Percentiles rank a stretch among this genome's conserved stretches.
Conservation (phyloP, 1,140 invertebrate species). For the Bombus picipes region DNA sequence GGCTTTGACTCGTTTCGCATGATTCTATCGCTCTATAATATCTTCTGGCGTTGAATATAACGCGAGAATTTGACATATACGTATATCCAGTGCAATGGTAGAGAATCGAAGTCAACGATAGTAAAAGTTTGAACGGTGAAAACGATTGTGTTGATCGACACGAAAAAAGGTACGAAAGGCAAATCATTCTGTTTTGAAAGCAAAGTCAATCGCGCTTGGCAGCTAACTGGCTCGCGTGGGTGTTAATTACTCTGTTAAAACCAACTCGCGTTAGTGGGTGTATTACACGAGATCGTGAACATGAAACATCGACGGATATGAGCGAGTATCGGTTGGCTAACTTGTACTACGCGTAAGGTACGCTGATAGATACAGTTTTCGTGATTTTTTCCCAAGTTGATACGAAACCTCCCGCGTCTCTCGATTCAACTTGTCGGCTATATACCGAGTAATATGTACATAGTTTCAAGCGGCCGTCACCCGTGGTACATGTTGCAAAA, state of each 20-base stretch:
- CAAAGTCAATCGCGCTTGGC: constrained; percentile 51
- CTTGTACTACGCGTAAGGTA: constrained; percentile 7
- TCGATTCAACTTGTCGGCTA: neutral
- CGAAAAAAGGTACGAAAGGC: neutral
- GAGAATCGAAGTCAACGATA: constrained; percentile 12
- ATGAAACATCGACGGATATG: constrained; percentile 60
- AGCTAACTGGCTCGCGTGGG: constrained; percentile 50
- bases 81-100: neutral
- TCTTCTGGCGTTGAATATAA: neutral
- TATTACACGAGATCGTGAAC: constrained; percentile 46
- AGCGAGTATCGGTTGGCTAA: constrained; percentile 16
- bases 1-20: neutral
- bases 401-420: constrained; percentile 21
- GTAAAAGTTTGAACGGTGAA: neutral
- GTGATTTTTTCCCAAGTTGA: neutral
- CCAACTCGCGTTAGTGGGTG: constrained; percentile 53
- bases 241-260: constrained; percentile 68
- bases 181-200: constrained; percentile 6
- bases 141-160: neutral
- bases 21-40: neutral
- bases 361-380: constrained; percentile 32
- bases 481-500: constrained; percentile 1
- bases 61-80: neutral
- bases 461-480: neutral
- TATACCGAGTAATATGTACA: neutral